These are phyloP conservation scores for Zalophus californianus DNA, from an alignment of 2,797 vertebrate genomes.

Conservation along the genomic window DNA sequence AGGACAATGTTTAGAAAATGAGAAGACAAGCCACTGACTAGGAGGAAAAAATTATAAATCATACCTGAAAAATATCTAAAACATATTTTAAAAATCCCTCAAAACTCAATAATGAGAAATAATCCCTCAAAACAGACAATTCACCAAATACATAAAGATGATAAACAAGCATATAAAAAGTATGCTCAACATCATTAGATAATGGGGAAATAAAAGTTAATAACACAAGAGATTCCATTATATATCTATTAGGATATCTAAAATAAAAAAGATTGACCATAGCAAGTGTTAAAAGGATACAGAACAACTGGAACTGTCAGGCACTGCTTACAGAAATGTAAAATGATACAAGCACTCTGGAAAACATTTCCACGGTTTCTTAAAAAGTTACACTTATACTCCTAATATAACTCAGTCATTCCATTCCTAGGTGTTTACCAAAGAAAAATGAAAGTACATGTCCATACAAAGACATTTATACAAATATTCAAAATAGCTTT, in stretches of 20 bases:
- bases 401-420: not conserved
- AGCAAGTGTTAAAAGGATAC: not conserved
- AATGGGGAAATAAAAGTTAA: not conserved
- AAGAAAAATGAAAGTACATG: not conserved
- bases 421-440: not conserved
- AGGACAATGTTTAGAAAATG: not conserved
- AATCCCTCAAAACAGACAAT: not conserved
- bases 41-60: not conserved
- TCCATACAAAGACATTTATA: not conserved
- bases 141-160: not conserved
- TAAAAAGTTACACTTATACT: not conserved
- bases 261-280: not conserved
- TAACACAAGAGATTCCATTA: not conserved
- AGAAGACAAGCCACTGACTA: not conserved
- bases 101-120: not conserved
- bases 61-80: not conserved
- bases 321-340: not conserved
- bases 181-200: not conserved
- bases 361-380: not conserved
- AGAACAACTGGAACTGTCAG: not conserved
- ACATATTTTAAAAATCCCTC: not conserved
- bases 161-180: not conserved
- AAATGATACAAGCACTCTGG: not conserved
- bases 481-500: not conserved
- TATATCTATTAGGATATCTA: not conserved